Conservation (phyloP, 2,113 vertebrate species). For the Zosterops lateralis region DNA sequence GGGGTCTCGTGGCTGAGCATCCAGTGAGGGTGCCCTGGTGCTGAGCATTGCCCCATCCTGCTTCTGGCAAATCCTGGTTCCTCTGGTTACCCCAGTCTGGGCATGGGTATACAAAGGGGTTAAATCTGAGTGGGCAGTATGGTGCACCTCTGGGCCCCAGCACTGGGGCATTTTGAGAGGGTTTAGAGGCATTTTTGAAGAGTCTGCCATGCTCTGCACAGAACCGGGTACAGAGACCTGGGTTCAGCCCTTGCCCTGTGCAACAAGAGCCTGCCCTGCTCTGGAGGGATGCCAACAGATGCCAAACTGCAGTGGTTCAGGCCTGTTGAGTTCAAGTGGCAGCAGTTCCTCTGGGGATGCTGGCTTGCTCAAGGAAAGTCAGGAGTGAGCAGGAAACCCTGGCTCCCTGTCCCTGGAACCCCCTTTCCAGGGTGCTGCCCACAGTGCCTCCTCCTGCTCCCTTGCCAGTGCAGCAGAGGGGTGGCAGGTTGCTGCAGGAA, state of each 20-base stretch:
- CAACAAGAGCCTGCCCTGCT: neutral
- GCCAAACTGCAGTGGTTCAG: neutral
- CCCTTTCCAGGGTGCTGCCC: neutral
- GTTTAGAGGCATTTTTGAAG: neutral
- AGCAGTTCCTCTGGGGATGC: neutral
- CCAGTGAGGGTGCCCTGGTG: neutral
- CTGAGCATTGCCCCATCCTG: neutral
- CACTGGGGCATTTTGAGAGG: neutral
- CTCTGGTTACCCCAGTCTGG: neutral
- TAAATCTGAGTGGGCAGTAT: neutral
- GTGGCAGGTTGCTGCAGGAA: neutral
- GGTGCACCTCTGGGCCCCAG: neutral
- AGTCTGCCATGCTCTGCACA: neutral
- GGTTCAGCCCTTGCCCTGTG: neutral
- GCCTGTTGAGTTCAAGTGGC: neutral
- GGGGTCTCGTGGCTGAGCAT: neutral
- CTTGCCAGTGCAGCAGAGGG: neutral
- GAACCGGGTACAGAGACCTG: accelerated
- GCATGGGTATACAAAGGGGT: neutral
- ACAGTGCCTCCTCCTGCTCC: neutral
- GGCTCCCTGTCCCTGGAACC: accelerated
- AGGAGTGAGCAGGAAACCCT: neutral
- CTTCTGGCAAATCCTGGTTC: neutral
- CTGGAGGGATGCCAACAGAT: accelerated
- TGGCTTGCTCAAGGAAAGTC: neutral